phyloP scores from a whole-genome alignment of 2,113 vertebrate genomes.

The Prietella phreatophila region DNA sequence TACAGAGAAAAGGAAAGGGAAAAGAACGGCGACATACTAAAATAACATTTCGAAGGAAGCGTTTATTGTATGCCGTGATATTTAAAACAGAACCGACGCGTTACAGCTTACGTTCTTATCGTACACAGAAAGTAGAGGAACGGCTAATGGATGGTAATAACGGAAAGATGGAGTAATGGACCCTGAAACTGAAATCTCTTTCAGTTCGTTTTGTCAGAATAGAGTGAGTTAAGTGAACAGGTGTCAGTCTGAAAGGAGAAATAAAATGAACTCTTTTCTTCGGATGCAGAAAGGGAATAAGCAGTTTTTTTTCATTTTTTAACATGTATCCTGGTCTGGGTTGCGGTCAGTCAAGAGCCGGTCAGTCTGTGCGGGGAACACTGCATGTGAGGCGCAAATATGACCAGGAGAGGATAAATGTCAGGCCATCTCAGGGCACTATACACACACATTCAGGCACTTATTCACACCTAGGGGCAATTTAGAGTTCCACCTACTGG shows the following conservation, averaged over 20 bases:
- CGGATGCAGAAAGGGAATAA: background rate
- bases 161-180: slow-evolving; percentile 8
- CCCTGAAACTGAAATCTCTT: slow-evolving; percentile 23
- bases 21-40: background rate
- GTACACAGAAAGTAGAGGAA: background rate
- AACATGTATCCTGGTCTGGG: background rate
- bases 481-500: background rate
- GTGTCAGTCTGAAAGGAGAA: background rate
- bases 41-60: slow-evolving; percentile 17
- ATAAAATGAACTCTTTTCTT: background rate
- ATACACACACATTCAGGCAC: background rate
- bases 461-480: background rate
- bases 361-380: background rate
- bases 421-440: background rate
- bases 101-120: background rate
- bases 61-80: slow-evolving; percentile 9
- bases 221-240: background rate
- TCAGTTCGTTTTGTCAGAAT: background rate
- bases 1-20: background rate
- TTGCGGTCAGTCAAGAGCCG: background rate
- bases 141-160: slow-evolving; percentile 32
- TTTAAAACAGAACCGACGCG: slow-evolving; percentile 8
- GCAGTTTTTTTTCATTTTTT: background rate
- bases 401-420: background rate
- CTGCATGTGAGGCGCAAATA: background rate